Base-by-base conservation (phyloP, 2,888 invertebrate genomes). In the Cheilosia grossa region DNA sequence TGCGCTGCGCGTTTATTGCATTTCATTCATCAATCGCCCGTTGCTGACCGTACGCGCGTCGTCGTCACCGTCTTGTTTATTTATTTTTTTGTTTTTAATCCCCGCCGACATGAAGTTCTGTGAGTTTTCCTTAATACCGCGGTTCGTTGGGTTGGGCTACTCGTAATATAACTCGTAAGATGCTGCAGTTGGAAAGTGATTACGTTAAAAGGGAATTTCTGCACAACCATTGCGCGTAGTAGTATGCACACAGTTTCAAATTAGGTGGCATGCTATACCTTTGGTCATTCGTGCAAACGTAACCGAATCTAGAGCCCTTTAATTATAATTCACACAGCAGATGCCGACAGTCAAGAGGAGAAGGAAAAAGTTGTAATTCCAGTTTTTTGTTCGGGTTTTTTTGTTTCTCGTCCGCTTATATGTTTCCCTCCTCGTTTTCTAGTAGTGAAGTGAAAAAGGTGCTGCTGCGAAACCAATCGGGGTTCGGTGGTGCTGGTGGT, bases 281-380 rank as follows among this genome's bases (percentile, higher is more conserved):
- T 54, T 30, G 70, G 42, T 59, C 54, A 54, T 72, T 70, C 66
- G 51, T 80, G 72, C 61, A 47, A 81, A 77, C 75, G 56, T 75
- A 85, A 77, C 70, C 75, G 64, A 81, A 81, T 85, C 66, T 72
- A 72, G 40, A 80, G 74, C 81, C 81, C 85, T 81, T 75, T 75
- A 80, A 85, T 85, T 85, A 81, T 75, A 85, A 81, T 81, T 81
- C 70, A 83, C 81, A 75, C 72, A 81, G 81, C 85, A 85, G 85
- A 85, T 85, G 85, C 85, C 85, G 85, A 77, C 81, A 81, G 72
- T 85, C 70, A 66, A 44, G 70, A 81, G 75, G 53, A 72, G 66
- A 59, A 77, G 67, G 30, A 67, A 85, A 81, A 81, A 85, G 81
- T 77, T 40, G 81, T 81, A 61, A 72, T 72, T 85, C 81, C 81